These are phyloP conservation scores for Leptinotarsa defecta DNA, from an alignment of 1,140 invertebrate genomes.

Conservation along the genomic window DNA sequence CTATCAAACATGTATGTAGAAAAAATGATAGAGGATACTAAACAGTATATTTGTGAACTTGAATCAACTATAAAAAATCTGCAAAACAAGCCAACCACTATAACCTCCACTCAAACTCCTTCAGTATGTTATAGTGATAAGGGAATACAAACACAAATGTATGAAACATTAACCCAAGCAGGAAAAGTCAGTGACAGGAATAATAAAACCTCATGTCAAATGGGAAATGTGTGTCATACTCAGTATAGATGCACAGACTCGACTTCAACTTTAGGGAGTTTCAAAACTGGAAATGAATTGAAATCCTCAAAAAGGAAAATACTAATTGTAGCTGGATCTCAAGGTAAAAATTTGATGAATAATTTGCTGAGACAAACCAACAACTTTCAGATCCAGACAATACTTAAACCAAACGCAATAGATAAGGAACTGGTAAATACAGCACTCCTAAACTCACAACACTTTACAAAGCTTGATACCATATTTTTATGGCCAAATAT, in stretches of 20 bases:
- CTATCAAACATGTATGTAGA: too few relatives aligned
- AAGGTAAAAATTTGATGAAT: neutral
- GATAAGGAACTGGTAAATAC: constrained; percentile 11
- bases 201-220: neutral
- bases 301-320: constrained; percentile 4
- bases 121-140: neutral
- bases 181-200: neutral
- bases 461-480: constrained; percentile 7
- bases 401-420: constrained; percentile 7
- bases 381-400: neutral
- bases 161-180: neutral
- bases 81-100: neutral
- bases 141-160: neutral
- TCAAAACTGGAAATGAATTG: constrained; percentile 6
- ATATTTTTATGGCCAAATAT: constrained; percentile 16
- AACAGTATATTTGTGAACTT: constrained; percentile 8
- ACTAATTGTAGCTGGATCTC: neutral
- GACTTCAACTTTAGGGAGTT: neutral
- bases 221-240: neutral
- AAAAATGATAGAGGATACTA: neutral
- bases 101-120: constrained; percentile 4
- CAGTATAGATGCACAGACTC: neutral
- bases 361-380: neutral
- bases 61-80: neutral
- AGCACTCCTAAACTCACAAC: constrained; percentile 1